Evolutionary conservation across 2,888 invertebrate species (phyloP), one percentile per base, ranked within the genome.

Genomic region (Microdon myrmicae): DNA sequence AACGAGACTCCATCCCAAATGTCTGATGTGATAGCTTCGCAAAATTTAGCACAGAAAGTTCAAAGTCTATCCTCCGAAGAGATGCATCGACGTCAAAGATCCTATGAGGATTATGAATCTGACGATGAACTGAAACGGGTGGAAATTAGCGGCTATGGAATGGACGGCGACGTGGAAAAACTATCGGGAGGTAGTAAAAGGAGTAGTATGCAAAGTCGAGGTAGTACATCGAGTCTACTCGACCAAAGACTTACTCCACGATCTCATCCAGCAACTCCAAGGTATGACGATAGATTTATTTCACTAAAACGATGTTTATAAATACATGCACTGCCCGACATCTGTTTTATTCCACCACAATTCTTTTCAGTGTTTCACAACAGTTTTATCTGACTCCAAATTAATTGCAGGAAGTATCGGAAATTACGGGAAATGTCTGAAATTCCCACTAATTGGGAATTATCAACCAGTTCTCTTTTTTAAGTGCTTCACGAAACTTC

Each of bases 211-310:
- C 93, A 94, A 81, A 94, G 94, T 77, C 87, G 94, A 66, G 93
- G 93, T 74, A 94, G 94, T 81, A 93, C 92, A 32, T 92, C 93
- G 68, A 93, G 93, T 79, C 82, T 91, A 73, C 83, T 90, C 71
- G 90, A 90, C 75, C 87, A 86, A 75, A 90, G 92, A 79, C 87
- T 92, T 76, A 93, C 93, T 68, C 91, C 90, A 71, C 83, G 93
- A 83, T 93, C 94, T 81, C 93, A 94, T 82, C 92, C 94, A 75
- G 92, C 93, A 75, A 94, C 94, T 75, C 94, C 92, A 77, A 87
- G 91, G 89, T 87, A 76, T 73, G 3, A n/a, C 38, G 14, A 28
- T n/a, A n/a, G 12, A 39, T 23, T 2, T 19, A 4, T 12, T 13
- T 8, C 20, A 37, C 43, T 4, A 7, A 37, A 12, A 9, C 3